Base-by-base conservation (phyloP, 2,797 vertebrate genomes). In the Bothrops alternatus region DNA sequence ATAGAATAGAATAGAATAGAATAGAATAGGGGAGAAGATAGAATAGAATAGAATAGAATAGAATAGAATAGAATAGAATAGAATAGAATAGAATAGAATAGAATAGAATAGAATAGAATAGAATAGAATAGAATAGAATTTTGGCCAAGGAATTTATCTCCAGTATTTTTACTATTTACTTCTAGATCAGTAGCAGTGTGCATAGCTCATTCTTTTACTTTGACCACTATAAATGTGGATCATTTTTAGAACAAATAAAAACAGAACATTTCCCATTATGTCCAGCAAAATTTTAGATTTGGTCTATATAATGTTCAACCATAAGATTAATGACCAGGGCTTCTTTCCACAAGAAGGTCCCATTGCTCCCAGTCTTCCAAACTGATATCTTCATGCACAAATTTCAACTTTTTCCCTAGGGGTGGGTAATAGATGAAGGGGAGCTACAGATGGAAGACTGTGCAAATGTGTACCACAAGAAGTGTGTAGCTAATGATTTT, bases 181-280 rank as follows among this genome's bases (percentile, higher is more conserved):
- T 32, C 60, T 28, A 89, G 14, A 88, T 25, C 92, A 61, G 4
- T 89, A 47, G 23, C 37, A 47, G 20, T 63, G 61, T 6, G 93
- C 26, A 16, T 93, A 92, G 87, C 92, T 93, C 8, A 93, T 94
- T 91, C 0, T 0, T 94, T 90, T 95, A 92, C 25, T 65, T 88
- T 93, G 32, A 91, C 82, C 3, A 89, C 91, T 16, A 1, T 37
- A 32, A 73, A 91, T 4, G 37, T 42, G 32, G 26, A 87, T 25
- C 5, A 23, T 78, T 78, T 90, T 47, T 20, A n/a, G 47, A 42
- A 28, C 25, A 20, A 60, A 57, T 92, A 28, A 57, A 26, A 92
- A 25, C 10, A 58, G 42, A 85, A 32, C 47, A 2, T 18, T 73
- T 69, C 18, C 37, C 7, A 26, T 69, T 42, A 37, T 1, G 18